Evolutionary conservation across 1,140 invertebrate species (phyloP).

Genomic region (Heterodera carotae): DNA sequence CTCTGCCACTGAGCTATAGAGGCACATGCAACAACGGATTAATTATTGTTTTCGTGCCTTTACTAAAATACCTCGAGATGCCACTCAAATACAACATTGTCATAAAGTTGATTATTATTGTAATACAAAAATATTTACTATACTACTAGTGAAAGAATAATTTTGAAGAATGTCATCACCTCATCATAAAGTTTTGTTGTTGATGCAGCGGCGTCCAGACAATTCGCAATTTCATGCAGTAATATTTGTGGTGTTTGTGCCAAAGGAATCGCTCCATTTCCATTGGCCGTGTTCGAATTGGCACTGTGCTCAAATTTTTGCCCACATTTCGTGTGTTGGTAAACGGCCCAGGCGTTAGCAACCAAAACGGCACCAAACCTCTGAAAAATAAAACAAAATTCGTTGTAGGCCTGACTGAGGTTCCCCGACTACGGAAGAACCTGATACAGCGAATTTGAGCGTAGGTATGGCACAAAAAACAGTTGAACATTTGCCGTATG

Average conservation of each 20-base stretch:
- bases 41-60: constrained; percentile 4
- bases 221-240: neutral
- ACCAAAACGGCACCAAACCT: constrained; percentile 50
- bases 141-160: neutral
- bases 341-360: constrained; percentile 42
- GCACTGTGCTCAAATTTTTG: neutral
- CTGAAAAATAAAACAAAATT: constrained; percentile 7
- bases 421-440: neutral
- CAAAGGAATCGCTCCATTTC: neutral
- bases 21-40: neutral
- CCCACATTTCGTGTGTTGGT: neutral
- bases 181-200: constrained; percentile 31
- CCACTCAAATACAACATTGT: too few relatives aligned
- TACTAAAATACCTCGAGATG: too few relatives aligned
- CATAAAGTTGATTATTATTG: too few relatives aligned
- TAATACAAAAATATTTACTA: too few relatives aligned
- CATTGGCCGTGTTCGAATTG: neutral
- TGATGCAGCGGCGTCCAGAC: neutral
- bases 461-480: constrained; percentile 51
- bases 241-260: neutral
- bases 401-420: neutral
- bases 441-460: constrained; percentile 48
- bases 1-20: constrained; percentile 35
- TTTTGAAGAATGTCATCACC: neutral
- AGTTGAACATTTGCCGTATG: constrained; percentile 42